phyloP scores from a whole-genome alignment of 2,113 vertebrate species.

The Chrysemys picta region DNA sequence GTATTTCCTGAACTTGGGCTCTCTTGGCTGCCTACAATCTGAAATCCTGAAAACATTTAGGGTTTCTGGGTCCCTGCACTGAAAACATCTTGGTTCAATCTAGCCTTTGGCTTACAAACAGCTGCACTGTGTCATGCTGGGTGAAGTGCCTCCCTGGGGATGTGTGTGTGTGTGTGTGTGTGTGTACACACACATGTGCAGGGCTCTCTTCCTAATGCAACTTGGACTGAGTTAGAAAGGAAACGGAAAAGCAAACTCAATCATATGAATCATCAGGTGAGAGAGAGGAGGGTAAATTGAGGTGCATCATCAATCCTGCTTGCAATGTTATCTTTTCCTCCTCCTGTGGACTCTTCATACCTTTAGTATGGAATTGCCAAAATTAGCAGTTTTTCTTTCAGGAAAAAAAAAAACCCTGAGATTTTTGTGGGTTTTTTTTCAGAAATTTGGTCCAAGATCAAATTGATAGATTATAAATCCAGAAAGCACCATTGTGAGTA shows the following conservation, averaged over 20 bases:
- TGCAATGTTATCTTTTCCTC: fast-evolving
- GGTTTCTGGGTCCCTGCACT: neutral
- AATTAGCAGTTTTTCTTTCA: neutral
- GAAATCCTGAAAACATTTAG: neutral
- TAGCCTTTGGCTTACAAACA: neutral
- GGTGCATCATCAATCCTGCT: neutral
- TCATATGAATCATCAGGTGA: neutral
- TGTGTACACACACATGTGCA: neutral
- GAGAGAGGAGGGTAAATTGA: neutral
- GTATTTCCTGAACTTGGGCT: neutral
- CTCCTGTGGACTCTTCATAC: neutral
- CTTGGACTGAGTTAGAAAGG: neutral
- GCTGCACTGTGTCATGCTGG: neutral
- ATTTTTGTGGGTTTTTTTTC: neutral
- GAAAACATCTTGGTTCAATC: neutral
- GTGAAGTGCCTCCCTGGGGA: neutral
- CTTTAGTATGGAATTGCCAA: neutral
- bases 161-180: fast-evolving
- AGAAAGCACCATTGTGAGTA: neutral
- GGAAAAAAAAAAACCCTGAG: neutral
- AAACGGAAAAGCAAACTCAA: neutral
- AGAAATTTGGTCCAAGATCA: neutral
- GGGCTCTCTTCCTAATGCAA: neutral
- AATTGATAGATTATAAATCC: neutral
- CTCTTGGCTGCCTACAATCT: neutral